Base-by-base conservation (phyloP, 1,140 invertebrate species). In the Temnothorax curvispinosus region DNA sequence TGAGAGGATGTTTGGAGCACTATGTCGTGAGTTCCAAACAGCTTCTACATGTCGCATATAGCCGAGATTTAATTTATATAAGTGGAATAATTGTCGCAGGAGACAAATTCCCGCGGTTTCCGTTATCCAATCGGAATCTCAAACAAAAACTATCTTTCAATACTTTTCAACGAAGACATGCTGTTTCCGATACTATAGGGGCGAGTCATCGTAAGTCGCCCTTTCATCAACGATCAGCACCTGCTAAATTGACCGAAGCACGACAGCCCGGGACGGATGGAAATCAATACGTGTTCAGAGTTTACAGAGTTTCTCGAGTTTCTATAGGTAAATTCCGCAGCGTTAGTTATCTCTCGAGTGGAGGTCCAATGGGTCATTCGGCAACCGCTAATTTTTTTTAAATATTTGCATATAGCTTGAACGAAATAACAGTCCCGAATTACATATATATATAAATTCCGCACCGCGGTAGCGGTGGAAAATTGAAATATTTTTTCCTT, bases 251-350 rank as follows among this genome's bases (percentile, higher is more conserved):
- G 62, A 69, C 21, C 44, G 71, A 32, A 52, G 41, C 69, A 76
- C 64, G 81, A 62, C 21, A 64, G 71, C 44, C 47, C 47, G 82
- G 47, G 35, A 58, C 44, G 52, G 38, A 56, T 32, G 52, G 67
- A 80, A 86, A 89, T 89, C 82, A 78, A 89, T 88, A 86, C 47
- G 67, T n/a, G 56, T 65, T 60, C 67, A 21, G 60, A 88, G 62
- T 75, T 82, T 54, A 72, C 78, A 47, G 38, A 81, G 77, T 64
- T 41, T 21, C 58, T 38, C 50, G 50, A 81, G 50, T 58, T 82
- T 84, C 80, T 54, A 60, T 58, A 74, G 18, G 35, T 38, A 52
- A 71, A 84, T 84, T 84, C 69, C 44, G 67, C 41, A 47, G 18
- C 41, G 18, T 74, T 67, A 81, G 38, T 21, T 56, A 58, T 74